Evolutionary conservation across 2,888 invertebrate genomes (phyloP).

Genomic region (Harpalus rufipes): DNA sequence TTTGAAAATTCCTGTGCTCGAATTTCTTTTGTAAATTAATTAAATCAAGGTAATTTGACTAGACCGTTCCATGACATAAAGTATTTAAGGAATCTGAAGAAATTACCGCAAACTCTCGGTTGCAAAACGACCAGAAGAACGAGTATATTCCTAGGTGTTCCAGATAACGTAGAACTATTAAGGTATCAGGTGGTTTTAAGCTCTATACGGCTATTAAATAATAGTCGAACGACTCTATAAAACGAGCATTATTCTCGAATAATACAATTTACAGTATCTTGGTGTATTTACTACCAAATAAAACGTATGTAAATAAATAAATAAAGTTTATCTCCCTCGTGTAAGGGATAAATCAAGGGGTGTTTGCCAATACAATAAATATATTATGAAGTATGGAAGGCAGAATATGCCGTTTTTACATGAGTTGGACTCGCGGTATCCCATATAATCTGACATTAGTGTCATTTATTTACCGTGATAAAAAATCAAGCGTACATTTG

Average conservation of each 20-base stretch:
- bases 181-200: conserved; percentile 36
- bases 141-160: neutral
- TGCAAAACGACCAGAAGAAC: conserved; percentile 10
- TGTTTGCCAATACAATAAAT: neutral
- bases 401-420: neutral
- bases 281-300: neutral
- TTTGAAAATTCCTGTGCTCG: neutral
- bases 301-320: conserved; percentile 1
- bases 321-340: neutral
- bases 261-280: conserved; percentile 3
- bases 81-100: conserved; percentile 24
- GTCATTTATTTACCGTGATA: conserved; percentile 47
- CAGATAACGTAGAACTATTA: conserved; percentile 1
- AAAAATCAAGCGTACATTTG: conserved; percentile 29
- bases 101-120: neutral
- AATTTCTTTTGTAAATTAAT: neutral
- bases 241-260: conserved; percentile 9
- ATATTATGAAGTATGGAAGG: neutral
- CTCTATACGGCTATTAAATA: conserved; percentile 1
- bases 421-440: neutral
- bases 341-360: neutral
- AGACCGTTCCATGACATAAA: neutral
- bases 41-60: conserved; percentile 15
- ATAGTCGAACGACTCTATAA: conserved; percentile 26
- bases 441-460: conserved; percentile 43